Percentiles rank a stretch among this genome's conserved stretches.
Evolutionary conservation across 2,113 vertebrate species (phyloP).

Genomic region (Rhinolophus sinicus): DNA sequence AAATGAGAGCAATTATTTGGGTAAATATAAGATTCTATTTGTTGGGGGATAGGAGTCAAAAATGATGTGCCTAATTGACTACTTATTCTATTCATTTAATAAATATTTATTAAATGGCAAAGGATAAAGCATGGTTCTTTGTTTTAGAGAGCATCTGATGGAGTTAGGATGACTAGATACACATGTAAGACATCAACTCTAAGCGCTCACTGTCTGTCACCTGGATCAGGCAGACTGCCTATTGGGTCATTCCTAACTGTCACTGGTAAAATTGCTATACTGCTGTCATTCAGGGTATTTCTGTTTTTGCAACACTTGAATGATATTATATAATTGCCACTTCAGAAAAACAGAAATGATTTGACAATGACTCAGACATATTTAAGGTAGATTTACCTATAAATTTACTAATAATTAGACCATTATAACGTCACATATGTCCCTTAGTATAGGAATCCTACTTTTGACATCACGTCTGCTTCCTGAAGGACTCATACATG

Average conservation of each 20-base stretch:
- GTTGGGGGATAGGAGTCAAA: neutral
- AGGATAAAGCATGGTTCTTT: neutral
- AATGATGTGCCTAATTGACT: neutral
- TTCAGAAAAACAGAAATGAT: conserved; percentile 15
- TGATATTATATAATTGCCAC: neutral
- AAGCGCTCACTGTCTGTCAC: neutral
- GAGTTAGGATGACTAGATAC: neutral
- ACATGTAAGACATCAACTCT: neutral
- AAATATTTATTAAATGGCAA: conserved; percentile 25
- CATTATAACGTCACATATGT: neutral
- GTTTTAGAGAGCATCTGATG: neutral
- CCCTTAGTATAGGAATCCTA: neutral
- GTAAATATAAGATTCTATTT: conserved; percentile 11
- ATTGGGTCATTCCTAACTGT: neutral
- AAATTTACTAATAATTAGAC: neutral
- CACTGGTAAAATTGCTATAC: neutral
- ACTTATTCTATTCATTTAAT: conserved; percentile 23
- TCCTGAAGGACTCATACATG: neutral
- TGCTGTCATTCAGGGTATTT: neutral
- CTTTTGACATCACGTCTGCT: neutral
- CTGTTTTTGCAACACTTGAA: neutral
- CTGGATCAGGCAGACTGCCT: neutral
- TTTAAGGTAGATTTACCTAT: neutral
- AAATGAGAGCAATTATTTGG: neutral
- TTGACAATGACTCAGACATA: neutral